These are phyloP conservation scores for Isoperla grammatica DNA, from an alignment of 2,888 invertebrate genomes.

Conservation along the genomic window DNA sequence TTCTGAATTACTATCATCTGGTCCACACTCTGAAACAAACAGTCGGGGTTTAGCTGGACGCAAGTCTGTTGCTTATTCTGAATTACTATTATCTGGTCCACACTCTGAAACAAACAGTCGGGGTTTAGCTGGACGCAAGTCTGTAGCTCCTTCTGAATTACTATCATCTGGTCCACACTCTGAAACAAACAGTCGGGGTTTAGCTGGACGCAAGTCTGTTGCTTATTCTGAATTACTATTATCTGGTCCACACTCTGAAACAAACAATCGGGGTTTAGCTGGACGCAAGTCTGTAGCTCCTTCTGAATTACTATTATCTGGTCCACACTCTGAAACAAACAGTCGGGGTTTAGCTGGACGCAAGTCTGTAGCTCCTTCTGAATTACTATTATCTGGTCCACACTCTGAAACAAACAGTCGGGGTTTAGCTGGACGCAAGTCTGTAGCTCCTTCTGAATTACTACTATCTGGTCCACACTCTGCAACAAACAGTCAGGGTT, in stretches of 20 bases:
- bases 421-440: constrained; percentile 73
- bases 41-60: no score
- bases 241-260: no score
- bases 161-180: constrained; percentile 75
- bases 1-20: constrained; percentile 81
- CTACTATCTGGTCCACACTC: constrained; percentile 75
- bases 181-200: no score
- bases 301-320: constrained; percentile 81
- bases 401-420: no score
- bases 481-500: no score
- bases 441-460: constrained; percentile 87
- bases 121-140: constrained; percentile 73
- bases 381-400: constrained; percentile 75
- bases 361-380: constrained; percentile 85
- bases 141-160: constrained; percentile 87
- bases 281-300: constrained; percentile 78
- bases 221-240: no score
- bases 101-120: constrained; percentile 55
- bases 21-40: constrained; percentile 77
- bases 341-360: no score
- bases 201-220: no score
- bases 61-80: constrained; percentile 85
- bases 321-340: constrained; percentile 77
- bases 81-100: constrained; percentile 75
- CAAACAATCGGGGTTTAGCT: no score